phyloP scores from a whole-genome alignment of 2,113 vertebrate species.

The Castor canadensis region DNA sequence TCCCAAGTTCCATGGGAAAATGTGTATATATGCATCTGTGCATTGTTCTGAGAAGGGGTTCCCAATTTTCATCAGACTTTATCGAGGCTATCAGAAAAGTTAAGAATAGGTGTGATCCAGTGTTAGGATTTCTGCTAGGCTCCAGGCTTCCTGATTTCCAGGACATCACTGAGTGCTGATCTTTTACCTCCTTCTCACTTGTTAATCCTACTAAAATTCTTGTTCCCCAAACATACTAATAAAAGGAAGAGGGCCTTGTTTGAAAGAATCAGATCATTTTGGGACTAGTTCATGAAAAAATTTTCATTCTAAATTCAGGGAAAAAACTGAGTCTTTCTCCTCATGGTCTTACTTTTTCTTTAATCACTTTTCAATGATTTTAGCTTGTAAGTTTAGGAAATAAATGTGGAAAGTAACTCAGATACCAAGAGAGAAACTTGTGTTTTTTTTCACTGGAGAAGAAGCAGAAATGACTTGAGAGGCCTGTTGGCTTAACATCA shows the following conservation, averaged over 20 bases:
- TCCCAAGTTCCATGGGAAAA: neutral
- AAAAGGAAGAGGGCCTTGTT: neutral
- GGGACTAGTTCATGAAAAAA: neutral
- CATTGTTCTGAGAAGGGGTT: neutral
- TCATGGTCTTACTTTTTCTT: neutral
- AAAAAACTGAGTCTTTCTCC: neutral
- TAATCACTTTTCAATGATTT: neutral
- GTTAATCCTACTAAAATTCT: conserved; percentile 4
- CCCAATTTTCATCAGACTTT: neutral
- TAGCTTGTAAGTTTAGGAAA: neutral
- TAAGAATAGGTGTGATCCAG: neutral
- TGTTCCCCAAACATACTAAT: neutral
- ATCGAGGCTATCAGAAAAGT: neutral
- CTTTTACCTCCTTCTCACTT: neutral
- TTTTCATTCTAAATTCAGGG: neutral
- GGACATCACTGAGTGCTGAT: neutral
- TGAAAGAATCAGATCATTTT: conserved; percentile 31
- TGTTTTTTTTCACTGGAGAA: neutral
- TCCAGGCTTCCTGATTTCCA: neutral
- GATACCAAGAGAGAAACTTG: neutral
- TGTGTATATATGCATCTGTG: neutral
- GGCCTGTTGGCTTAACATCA: neutral
- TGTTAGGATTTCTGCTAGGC: neutral
- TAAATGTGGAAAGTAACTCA: conserved; percentile 1
- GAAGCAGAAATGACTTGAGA: conserved; percentile 15